These are phyloP conservation scores for Euthynnus affinis DNA, from an alignment of 2,797 vertebrate species.

Conservation along the genomic window DNA sequence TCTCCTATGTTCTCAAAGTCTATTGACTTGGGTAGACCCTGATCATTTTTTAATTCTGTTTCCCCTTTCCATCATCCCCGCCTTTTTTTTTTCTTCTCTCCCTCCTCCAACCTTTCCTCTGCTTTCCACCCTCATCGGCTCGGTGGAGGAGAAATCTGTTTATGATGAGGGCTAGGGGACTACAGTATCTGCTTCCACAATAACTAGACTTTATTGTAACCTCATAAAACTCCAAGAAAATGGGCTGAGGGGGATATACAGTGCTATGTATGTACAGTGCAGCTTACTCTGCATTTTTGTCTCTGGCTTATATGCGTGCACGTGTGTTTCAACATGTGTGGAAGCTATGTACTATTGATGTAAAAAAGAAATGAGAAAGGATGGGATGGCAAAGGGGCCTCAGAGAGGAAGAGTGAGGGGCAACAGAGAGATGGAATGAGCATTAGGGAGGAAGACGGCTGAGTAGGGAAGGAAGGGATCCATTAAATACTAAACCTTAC, in stretches of 20 bases:
- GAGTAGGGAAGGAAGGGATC: conserved; percentile 37
- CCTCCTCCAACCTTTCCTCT: conserved; percentile 26
- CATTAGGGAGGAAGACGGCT: conserved; percentile 34
- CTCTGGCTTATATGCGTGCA: conserved; percentile 10
- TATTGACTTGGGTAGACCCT: conserved; percentile 43
- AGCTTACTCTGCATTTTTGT: conserved; percentile 39
- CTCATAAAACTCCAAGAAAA: conserved; percentile 70
- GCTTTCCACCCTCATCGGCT: conserved; percentile 52
- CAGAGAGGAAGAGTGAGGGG: not conserved
- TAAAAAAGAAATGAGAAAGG: conserved; percentile 2
- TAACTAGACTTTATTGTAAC: conserved; percentile 74
- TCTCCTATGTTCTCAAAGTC: conserved; percentile 41
- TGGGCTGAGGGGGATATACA: conserved; percentile 56
- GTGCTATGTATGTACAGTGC: conserved; percentile 25
- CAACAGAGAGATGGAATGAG: conserved; percentile 30
- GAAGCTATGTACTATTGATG: conserved; percentile 1
- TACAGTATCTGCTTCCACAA: conserved; percentile 63
- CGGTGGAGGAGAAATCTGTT: conserved; percentile 68
- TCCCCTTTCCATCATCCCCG: conserved; percentile 33
- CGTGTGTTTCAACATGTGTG: conserved; percentile 26
- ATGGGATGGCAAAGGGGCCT: conserved; percentile 7
- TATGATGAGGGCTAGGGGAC: conserved; percentile 63
- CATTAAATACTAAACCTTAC: conserved; percentile 57
- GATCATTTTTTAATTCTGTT: conserved; percentile 16
- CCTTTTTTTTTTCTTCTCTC: conserved; percentile 21